A percentile compares a stretch with the other conserved stretches of the same genome.
Evolutionary conservation across 2,113 vertebrate species (phyloP).

Genomic region (Embiotoca jacksoni): DNA sequence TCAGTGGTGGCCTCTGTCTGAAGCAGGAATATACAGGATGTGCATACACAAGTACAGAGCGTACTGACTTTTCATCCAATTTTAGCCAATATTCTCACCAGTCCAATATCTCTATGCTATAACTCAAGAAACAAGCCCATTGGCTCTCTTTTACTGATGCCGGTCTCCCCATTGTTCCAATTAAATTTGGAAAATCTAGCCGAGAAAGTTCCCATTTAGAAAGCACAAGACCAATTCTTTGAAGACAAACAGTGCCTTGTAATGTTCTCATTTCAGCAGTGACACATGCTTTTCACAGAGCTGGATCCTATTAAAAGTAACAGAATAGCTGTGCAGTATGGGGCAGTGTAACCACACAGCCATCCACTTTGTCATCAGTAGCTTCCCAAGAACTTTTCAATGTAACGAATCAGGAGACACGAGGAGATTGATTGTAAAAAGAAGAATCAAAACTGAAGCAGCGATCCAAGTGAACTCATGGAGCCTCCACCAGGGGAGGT

Average conservation of each 20-base stretch:
- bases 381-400: not conserved
- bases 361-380: constrained; percentile 2
- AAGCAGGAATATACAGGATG: not conserved
- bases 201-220: constrained; percentile 60
- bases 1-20: constrained; percentile 4
- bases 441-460: not conserved
- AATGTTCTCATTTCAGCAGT: constrained; percentile 9
- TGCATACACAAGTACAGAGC: not conserved
- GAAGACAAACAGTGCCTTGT: constrained; percentile 35
- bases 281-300: not conserved
- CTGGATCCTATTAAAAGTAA: constrained; percentile 18
- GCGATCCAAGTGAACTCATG: not conserved
- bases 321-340: too few relatives aligned
- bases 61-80: constrained; percentile 27
- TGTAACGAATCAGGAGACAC: not conserved
- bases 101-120: constrained; percentile 18
- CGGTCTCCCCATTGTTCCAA: constrained; percentile 24
- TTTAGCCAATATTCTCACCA: constrained; percentile 30
- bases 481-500: too few relatives aligned
- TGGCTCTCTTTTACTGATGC: constrained; percentile 28
- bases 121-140: constrained; percentile 35
- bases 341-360: not conserved
- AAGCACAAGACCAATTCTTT: constrained; percentile 38
- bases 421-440: not conserved
- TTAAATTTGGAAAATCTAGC: constrained; percentile 46